Evolutionary conservation across 2,888 invertebrate species (phyloP).

Genomic region (Cataglyphis livida): DNA sequence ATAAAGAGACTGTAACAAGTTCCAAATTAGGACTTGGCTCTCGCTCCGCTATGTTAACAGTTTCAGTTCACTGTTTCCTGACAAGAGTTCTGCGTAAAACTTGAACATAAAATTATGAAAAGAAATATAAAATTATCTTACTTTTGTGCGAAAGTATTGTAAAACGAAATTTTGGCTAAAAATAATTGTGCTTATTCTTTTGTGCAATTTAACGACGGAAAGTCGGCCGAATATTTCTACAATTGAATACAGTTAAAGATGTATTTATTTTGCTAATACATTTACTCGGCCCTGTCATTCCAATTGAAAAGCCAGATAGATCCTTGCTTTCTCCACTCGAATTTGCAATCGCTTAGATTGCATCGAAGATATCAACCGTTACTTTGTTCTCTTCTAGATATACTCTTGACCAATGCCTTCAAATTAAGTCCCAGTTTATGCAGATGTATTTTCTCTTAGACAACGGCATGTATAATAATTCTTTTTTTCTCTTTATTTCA

Average conservation of each 20-base stretch:
- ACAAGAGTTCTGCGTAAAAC: background rate
- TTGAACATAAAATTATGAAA: background rate
- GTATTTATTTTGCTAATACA: background rate
- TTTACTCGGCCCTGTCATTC: background rate
- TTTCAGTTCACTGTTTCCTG: constrained; percentile 1
- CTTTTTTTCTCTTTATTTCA: background rate
- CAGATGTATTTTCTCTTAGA: constrained; percentile 9
- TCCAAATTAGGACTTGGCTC: constrained; percentile 44
- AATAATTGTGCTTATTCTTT: background rate
- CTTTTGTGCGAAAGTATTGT: background rate
- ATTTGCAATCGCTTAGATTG: constrained; percentile 22
- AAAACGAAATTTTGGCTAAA: background rate
- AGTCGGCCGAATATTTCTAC: background rate
- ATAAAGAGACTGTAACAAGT: constrained; percentile 26
- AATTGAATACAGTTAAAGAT: background rate
- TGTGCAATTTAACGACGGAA: background rate
- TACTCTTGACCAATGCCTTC: constrained; percentile 10
- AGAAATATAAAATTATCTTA: background rate
- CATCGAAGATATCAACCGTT: constrained; percentile 23
- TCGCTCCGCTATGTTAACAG: constrained; percentile 19
- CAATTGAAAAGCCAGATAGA: constrained; percentile 6
- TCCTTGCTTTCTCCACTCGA: background rate
- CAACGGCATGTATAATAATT: background rate
- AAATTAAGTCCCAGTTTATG: constrained; percentile 9
- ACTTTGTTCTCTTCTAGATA: background rate